Conservation (phyloP, 2,797 vertebrate species). For the Xiphophorus birchmanni region DNA sequence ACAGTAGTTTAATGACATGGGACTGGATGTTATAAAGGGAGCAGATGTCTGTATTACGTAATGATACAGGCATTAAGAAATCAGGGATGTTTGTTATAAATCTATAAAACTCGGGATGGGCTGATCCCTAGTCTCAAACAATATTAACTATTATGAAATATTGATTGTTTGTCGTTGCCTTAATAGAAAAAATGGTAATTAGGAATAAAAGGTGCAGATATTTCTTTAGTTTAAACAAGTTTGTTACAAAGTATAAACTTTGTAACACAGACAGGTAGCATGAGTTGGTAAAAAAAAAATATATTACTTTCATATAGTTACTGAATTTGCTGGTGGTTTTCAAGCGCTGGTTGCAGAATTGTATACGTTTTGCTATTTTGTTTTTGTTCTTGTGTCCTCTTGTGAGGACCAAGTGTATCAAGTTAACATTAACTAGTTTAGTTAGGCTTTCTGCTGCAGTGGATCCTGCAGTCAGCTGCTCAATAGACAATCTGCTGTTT, state of each 20-base stretch:
- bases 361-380: background rate
- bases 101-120: constrained; percentile 4
- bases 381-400: background rate
- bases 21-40: constrained; percentile 15
- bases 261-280: too few relatives aligned
- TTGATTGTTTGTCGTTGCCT: background rate
- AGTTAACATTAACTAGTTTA: background rate
- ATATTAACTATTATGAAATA: background rate
- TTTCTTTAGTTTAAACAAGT: too few relatives aligned
- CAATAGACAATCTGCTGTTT: background rate
- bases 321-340: background rate
- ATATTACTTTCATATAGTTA: too few relatives aligned
- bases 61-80: background rate
- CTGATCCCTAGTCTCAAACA: background rate
- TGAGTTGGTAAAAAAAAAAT: too few relatives aligned
- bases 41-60: constrained; percentile 2
- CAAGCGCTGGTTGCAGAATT: background rate
- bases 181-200: background rate
- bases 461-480: background rate
- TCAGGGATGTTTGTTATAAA: constrained; percentile 27
- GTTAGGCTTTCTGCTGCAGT: background rate
- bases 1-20: background rate
- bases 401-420: background rate
- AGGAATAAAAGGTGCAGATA: too few relatives aligned
- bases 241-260: too few relatives aligned